phyloP scores from a whole-genome alignment of 2,888 invertebrate genomes.

The Synanthedon formicaeformis region DNA sequence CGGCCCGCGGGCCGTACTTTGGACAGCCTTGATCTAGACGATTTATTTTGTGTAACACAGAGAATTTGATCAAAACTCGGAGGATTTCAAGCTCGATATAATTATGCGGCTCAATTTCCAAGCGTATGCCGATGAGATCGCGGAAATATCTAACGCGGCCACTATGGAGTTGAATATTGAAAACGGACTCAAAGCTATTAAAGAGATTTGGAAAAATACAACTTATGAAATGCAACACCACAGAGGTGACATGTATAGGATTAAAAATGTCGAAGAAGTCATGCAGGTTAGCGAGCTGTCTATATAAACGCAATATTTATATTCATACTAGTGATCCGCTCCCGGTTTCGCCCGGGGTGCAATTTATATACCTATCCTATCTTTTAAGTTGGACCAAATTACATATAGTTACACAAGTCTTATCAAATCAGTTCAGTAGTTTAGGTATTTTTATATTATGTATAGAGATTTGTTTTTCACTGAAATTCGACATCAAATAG shows the following conservation, averaged over 20 bases:
- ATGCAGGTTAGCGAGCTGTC: constrained; percentile 60
- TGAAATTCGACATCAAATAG: too few relatives aligned
- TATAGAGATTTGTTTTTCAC: too few relatives aligned
- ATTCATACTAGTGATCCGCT: too few relatives aligned
- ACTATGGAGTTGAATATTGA: constrained; percentile 91
- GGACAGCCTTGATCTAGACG: too few relatives aligned
- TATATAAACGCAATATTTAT: too few relatives aligned
- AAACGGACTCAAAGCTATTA: constrained; percentile 79
- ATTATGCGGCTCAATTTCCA: constrained; percentile 87
- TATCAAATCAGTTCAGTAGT: too few relatives aligned
- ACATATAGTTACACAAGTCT: too few relatives aligned
- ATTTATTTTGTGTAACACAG: constrained; percentile 27
- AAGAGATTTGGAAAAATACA: constrained; percentile 78
- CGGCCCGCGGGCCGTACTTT: too few relatives aligned
- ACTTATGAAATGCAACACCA: constrained; percentile 79
- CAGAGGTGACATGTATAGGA: constrained; percentile 75
- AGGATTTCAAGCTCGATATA: constrained; percentile 82
- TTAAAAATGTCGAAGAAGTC: constrained; percentile 83
- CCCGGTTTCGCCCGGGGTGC: too few relatives aligned
- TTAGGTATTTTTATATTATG: too few relatives aligned
- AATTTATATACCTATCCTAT: too few relatives aligned
- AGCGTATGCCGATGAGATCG: constrained; percentile 83
- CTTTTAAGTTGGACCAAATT: too few relatives aligned
- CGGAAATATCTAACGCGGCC: constrained; percentile 87
- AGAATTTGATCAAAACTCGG: constrained; percentile 83